Conservation (phyloP, 2,888 invertebrate species). For the Hartigia nigra region DNA sequence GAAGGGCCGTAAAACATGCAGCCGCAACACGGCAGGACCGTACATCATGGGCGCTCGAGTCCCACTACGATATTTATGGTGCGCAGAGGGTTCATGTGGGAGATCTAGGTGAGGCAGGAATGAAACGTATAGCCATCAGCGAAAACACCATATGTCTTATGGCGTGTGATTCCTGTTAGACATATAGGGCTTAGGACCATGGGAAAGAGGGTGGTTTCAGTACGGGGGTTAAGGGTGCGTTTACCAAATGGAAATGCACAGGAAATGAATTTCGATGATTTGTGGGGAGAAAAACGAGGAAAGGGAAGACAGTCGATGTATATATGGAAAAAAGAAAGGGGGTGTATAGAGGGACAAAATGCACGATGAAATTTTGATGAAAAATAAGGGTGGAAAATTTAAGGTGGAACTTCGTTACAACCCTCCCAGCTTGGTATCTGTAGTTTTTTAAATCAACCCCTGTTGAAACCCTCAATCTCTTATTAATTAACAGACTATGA, state of each 20-base stretch:
- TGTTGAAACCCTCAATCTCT: not conserved
- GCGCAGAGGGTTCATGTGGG: not conserved
- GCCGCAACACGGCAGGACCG: not conserved
- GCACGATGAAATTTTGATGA: not conserved
- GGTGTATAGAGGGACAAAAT: not conserved
- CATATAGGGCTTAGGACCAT: not conserved
- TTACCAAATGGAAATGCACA: not conserved
- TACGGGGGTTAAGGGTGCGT: not conserved
- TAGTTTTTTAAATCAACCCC: not conserved
- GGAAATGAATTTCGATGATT: not conserved
- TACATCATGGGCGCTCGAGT: not conserved
- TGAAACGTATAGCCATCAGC: not conserved
- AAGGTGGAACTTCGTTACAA: not conserved
- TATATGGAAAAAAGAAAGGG: not conserved
- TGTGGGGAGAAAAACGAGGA: not conserved
- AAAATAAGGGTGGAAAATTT: not conserved
- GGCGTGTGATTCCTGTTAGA: slow-evolving; percentile 1
- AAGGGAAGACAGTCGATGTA: not conserved
- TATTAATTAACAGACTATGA: not conserved
- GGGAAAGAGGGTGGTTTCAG: not conserved
- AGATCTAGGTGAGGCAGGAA: not conserved
- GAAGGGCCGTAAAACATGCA: not conserved
- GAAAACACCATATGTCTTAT: slow-evolving; percentile 5
- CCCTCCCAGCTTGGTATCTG: not conserved
- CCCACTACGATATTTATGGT: not conserved